Conservation (phyloP, 2,113 vertebrate species). For the Acrocephalus kingi region DNA sequence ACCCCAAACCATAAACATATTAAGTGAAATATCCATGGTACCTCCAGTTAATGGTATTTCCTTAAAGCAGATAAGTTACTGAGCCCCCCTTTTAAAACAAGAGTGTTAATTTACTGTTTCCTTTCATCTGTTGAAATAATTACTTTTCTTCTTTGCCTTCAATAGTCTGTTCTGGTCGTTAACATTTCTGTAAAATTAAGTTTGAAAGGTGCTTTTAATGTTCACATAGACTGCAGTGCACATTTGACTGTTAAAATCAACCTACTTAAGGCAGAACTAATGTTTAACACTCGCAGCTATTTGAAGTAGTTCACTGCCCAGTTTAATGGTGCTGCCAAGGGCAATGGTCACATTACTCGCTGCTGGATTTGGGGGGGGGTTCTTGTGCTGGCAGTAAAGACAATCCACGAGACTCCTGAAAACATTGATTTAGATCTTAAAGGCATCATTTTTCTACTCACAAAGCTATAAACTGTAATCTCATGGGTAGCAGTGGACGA, state of each 20-base stretch:
- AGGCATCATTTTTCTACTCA: constrained; percentile 31
- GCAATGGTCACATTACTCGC: constrained; percentile 64
- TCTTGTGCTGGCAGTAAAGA: constrained; percentile 60
- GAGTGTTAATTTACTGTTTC: constrained; percentile 77
- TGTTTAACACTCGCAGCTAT: constrained; percentile 75
- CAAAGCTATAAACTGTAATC: constrained; percentile 42
- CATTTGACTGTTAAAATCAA: constrained; percentile 68
- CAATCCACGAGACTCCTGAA: constrained; percentile 44
- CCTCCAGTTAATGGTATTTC: constrained; percentile 56
- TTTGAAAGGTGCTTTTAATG: constrained; percentile 80
- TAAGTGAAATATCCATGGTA: constrained; percentile 39
- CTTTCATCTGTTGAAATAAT: constrained; percentile 82
- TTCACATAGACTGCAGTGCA: constrained; percentile 70
- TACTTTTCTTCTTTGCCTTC: constrained; percentile 72
- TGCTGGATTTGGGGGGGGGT: constrained; percentile 7
- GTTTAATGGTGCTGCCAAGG: constrained; percentile 77
- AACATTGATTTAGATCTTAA: constrained; percentile 19
- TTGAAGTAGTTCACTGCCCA: constrained; percentile 76
- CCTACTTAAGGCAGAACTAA: constrained; percentile 78
- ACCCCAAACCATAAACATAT: constrained; percentile 26
- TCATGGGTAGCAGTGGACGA: neutral
- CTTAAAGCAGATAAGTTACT: constrained; percentile 61
- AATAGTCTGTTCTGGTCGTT: constrained; percentile 77
- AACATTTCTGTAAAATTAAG: constrained; percentile 81
- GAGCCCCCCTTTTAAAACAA: constrained; percentile 38